A percentile compares a stretch with the other conserved stretches of the same genome.
These are phyloP conservation scores for Montipora sp. DNA, from an alignment of 64 coral and sea anemone species.

Conservation along the genomic window DNA sequence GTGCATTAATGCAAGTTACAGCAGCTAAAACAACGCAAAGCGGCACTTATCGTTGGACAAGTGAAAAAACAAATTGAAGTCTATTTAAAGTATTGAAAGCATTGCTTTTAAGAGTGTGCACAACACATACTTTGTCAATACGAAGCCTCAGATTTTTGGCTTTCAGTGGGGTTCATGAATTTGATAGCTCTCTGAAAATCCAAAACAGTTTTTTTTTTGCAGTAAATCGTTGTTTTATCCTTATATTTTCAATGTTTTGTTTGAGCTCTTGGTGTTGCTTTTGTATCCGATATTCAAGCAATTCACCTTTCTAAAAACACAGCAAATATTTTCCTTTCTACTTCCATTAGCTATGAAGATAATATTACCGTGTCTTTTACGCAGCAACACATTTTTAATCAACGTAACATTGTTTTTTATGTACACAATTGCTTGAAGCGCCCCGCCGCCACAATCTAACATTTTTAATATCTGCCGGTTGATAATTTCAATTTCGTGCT, in stretches of 20 bases:
- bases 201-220: neutral
- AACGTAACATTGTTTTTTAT: slow-evolving; percentile 61
- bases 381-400: slow-evolving; percentile 59
- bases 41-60: slow-evolving; percentile 50
- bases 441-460: slow-evolving; percentile 60
- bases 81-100: slow-evolving; percentile 35
- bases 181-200: neutral
- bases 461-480: slow-evolving; percentile 58
- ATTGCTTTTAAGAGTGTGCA: slow-evolving; percentile 8
- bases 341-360: slow-evolving; percentile 60
- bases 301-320: slow-evolving; percentile 39
- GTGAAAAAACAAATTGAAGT: slow-evolving; percentile 35
- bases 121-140: neutral
- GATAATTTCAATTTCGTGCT: slow-evolving; percentile 64
- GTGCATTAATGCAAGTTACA: slow-evolving; percentile 42
- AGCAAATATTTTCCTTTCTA: slow-evolving; percentile 44
- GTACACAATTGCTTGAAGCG: slow-evolving; percentile 56
- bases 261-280: slow-evolving; percentile 38
- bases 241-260: slow-evolving; percentile 36
- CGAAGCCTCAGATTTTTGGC: neutral
- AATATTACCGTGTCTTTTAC: slow-evolving; percentile 63
- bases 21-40: slow-evolving; percentile 43
- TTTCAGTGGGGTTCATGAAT: neutral
- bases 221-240: neutral
- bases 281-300: slow-evolving; percentile 43